Percentiles rank a stretch among this genome's conserved stretches.
Conservation (phyloP, 1,140 invertebrate species). For the Lutraria rhynchaena region DNA sequence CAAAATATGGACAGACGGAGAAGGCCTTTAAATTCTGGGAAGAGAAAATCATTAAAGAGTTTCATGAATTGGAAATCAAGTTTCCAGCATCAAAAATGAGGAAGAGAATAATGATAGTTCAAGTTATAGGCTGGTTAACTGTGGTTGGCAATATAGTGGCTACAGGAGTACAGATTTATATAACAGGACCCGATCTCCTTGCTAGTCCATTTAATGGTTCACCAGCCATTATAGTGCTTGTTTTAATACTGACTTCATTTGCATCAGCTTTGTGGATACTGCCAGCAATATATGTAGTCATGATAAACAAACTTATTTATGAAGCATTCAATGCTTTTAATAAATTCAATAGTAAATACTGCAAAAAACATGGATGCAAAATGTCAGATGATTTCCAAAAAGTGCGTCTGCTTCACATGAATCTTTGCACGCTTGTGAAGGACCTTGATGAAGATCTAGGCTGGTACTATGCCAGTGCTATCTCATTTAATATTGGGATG, state of each 20-base stretch:
- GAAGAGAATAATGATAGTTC: neutral
- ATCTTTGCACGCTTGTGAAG: conserved; percentile 31
- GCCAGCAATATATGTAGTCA: neutral
- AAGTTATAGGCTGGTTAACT: neutral
- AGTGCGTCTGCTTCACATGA: conserved; percentile 35
- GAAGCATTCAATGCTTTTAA: conserved; percentile 6
- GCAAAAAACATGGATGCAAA: neutral
- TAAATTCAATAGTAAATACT: neutral
- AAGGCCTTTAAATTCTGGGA: conserved; percentile 37
- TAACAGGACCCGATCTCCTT: neutral
- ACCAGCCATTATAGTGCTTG: neutral
- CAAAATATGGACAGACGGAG: conserved; percentile 26
- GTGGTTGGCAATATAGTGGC: neutral
- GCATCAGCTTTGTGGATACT: neutral
- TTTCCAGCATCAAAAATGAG: conserved; percentile 2
- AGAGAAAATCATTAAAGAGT: neutral
- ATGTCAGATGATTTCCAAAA: conserved; percentile 4
- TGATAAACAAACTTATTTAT: neutral
- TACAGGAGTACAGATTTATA: neutral
- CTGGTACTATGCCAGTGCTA: conserved; percentile 13
- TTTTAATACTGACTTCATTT: neutral
- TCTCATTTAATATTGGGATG: neutral
- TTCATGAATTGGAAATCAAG: conserved; percentile 4
- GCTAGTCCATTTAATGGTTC: conserved; percentile 1
- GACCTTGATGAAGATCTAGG: conserved; percentile 30